Percentiles rank a stretch among this genome's conserved stretches.
Evolutionary conservation across 2,113 vertebrate species (phyloP).

Genomic region (Lasiurus cinereus): DNA sequence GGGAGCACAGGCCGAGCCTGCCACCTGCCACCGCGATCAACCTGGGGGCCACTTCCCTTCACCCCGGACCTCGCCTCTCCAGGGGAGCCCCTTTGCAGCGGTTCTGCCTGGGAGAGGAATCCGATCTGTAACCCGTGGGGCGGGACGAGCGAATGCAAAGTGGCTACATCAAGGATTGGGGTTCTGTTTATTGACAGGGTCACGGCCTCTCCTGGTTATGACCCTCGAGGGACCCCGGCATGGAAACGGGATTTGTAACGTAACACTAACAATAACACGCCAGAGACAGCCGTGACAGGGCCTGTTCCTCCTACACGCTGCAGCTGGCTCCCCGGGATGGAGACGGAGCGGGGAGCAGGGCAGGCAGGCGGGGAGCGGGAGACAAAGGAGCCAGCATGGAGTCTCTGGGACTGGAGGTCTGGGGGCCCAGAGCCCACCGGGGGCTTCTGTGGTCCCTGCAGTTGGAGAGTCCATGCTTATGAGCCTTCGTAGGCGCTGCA

Average conservation of each 20-base stretch:
- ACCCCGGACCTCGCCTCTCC: not conserved
- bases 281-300: conserved; percentile 85
- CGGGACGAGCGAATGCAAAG: not conserved
- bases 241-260: conserved; percentile 89
- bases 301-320: conserved; percentile 77
- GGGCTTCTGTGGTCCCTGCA: too few relatives aligned
- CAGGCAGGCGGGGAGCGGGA: not conserved
- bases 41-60: fast-evolving
- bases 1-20: not conserved
- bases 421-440: fast-evolving
- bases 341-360: not conserved
- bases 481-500: fast-evolving
- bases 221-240: conserved; percentile 85
- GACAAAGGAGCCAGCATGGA: conserved; percentile 7
- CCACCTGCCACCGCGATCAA: not conserved
- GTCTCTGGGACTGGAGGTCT: not conserved
- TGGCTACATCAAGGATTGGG: conserved; percentile 78
- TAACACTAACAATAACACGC: conserved; percentile 89
- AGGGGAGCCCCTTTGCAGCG: not conserved
- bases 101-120: not conserved
- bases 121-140: conserved; percentile 50
- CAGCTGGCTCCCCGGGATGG: conserved; percentile 83
- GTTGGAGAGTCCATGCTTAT: fast-evolving
- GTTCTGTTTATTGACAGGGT: conserved; percentile 89
- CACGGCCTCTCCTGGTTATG: conserved; percentile 86